Evolutionary conservation across 2,797 vertebrate genomes (phyloP).

Genomic region (Distichodus sexfasciatus): DNA sequence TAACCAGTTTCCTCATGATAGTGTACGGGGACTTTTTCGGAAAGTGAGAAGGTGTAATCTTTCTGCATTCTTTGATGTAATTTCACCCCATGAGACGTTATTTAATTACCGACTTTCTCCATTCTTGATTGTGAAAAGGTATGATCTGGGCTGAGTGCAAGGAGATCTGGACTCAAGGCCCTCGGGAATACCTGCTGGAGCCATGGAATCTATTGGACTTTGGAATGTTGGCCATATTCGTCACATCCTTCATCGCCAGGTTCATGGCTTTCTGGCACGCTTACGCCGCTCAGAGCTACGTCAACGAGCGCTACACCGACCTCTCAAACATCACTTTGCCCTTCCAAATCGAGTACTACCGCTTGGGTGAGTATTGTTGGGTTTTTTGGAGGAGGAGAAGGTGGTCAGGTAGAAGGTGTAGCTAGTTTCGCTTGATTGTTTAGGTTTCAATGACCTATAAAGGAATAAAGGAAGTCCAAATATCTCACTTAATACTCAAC

Average conservation of each 20-base stretch:
- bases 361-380: conserved; percentile 79
- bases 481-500: too few species aligned
- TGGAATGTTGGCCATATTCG: conserved; percentile 92
- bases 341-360: conserved; percentile 89
- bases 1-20: too few species aligned
- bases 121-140: conserved; percentile 76
- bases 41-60: too few species aligned
- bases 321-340: conserved; percentile 81
- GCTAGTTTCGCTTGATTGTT: too few species aligned
- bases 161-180: conserved; percentile 92
- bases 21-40: too few species aligned
- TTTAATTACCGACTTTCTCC: conserved; percentile 23
- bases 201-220: conserved; percentile 97
- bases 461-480: too few species aligned
- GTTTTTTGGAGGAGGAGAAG: too few species aligned
- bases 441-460: too few species aligned
- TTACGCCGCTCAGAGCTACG: conserved; percentile 84
- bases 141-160: conserved; percentile 97
- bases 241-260: conserved; percentile 90
- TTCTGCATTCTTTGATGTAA: too few species aligned
- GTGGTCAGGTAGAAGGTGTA: too few species aligned
- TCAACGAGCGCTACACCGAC: conserved; percentile 80
- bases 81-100: too few species aligned
- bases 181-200: conserved; percentile 90
- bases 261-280: conserved; percentile 97